Evolutionary conservation across 2,888 invertebrate species (phyloP).

Genomic region (Ommatoiulus sabulosus): DNA sequence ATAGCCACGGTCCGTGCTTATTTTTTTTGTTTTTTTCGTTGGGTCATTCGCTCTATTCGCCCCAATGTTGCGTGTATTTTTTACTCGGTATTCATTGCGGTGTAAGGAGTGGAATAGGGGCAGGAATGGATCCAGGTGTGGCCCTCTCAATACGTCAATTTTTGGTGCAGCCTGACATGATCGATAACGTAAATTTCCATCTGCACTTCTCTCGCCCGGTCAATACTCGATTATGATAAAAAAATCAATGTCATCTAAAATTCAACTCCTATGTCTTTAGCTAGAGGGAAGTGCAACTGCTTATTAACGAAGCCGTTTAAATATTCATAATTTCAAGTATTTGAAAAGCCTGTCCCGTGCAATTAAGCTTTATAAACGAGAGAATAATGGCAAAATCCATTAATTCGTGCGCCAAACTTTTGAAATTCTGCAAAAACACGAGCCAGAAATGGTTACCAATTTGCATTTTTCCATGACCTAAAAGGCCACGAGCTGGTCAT

Average conservation of each 20-base stretch:
- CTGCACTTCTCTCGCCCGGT: constrained; percentile 28
- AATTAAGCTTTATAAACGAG: constrained; percentile 37
- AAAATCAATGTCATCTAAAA: constrained; percentile 45
- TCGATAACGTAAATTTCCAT: constrained; percentile 37
- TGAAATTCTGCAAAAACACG: neutral
- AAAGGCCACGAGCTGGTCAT: too few species aligned
- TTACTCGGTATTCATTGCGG: neutral
- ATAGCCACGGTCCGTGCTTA: neutral
- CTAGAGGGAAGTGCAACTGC: constrained; percentile 37
- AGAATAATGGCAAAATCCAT: constrained; percentile 41
- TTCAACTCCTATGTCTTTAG: constrained; percentile 43
- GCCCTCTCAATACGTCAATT: constrained; percentile 18
- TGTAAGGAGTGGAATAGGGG: neutral
- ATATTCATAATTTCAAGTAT: constrained; percentile 47
- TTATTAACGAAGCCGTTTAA: constrained; percentile 8
- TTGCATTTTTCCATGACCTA: too few species aligned
- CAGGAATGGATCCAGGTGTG: constrained; percentile 7
- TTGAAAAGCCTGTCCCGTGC: constrained; percentile 7
- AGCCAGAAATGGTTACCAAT: too few species aligned
- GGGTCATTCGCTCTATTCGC: neutral
- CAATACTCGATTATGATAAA: constrained; percentile 40
- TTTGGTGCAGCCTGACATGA: neutral
- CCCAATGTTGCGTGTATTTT: neutral
- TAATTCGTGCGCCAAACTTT: neutral
- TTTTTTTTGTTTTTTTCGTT: neutral